phyloP scores from a whole-genome alignment of 2,888 invertebrate genomes.

The Apotomis capreana region DNA sequence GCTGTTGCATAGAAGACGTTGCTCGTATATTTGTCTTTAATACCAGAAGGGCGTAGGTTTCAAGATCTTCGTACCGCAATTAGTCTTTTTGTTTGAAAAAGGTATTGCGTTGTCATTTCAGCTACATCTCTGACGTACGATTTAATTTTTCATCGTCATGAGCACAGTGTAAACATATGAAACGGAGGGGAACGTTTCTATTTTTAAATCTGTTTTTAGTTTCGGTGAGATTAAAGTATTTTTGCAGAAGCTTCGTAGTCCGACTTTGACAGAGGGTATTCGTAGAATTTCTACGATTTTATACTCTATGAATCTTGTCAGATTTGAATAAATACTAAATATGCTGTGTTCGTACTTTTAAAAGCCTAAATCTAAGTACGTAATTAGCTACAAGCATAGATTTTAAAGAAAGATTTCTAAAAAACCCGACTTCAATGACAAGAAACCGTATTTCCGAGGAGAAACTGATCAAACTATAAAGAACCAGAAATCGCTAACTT shows the following conservation, averaged over 20 bases:
- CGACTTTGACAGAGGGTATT: background rate
- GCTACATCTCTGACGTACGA: slow-evolving; percentile 63
- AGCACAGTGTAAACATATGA: slow-evolving; percentile 68
- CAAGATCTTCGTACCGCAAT: background rate
- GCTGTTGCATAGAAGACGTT: slow-evolving; percentile 51
- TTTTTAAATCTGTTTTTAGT: slow-evolving; percentile 60
- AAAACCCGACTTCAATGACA: too few species aligned
- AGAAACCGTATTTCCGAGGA: too few species aligned
- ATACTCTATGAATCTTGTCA: background rate
- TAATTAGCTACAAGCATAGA: too few species aligned
- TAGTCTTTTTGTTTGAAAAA: background rate
- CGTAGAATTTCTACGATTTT: background rate
- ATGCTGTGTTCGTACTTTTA: too few species aligned
- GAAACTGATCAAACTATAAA: too few species aligned
- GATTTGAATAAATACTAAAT: too few species aligned
- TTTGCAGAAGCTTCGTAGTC: slow-evolving; percentile 13
- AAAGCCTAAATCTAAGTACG: too few species aligned
- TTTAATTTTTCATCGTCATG: slow-evolving; percentile 77
- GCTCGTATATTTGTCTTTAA: slow-evolving; percentile 55
- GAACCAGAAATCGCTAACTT: too few species aligned
- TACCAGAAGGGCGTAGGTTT: slow-evolving; percentile 6
- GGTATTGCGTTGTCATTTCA: slow-evolving; percentile 69
- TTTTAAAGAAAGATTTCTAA: too few species aligned
- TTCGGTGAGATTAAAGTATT: slow-evolving; percentile 49
- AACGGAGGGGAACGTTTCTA: slow-evolving; percentile 63